Evolutionary conservation across 2,797 vertebrate species (phyloP).

Genomic region (Periophthalmus magnuspinnatus): DNA sequence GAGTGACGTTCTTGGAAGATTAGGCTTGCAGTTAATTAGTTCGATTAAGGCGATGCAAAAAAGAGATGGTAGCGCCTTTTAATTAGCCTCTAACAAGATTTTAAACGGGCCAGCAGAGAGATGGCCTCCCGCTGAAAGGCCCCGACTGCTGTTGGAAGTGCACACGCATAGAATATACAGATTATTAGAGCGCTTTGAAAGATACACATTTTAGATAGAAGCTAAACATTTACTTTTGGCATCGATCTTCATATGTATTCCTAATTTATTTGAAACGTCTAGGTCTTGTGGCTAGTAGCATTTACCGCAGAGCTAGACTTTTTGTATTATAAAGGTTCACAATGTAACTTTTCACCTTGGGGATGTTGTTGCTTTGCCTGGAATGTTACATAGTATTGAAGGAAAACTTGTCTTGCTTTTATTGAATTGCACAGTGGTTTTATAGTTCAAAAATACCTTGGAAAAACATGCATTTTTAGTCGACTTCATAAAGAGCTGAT

Average conservation of each 20-base stretch:
- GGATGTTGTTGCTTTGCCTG: too few relatives aligned
- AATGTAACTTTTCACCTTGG: too few relatives aligned
- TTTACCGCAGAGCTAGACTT: background rate
- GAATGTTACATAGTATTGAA: too few relatives aligned
- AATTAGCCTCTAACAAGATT: conserved; percentile 83
- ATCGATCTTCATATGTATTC: background rate
- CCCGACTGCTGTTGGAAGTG: conserved; percentile 52
- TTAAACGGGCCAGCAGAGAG: conserved; percentile 77
- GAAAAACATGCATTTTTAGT: too few relatives aligned
- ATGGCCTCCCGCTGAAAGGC: conserved; percentile 67
- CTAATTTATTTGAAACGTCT: background rate
- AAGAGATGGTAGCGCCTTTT: conserved; percentile 74
- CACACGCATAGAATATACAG: background rate
- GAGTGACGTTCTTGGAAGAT: conserved; percentile 77
- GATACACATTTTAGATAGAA: background rate
- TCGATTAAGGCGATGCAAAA: conserved; percentile 74
- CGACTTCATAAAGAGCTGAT: too few relatives aligned
- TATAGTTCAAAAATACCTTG: too few relatives aligned
- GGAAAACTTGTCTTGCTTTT: too few relatives aligned
- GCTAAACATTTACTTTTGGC: background rate
- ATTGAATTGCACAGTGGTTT: too few relatives aligned
- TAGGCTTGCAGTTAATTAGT: conserved; percentile 76
- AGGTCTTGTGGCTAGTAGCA: background rate
- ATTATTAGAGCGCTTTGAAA: background rate
- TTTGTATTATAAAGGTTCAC: too few relatives aligned